These are phyloP conservation scores for Beris chalybata DNA, from an alignment of 2,888 invertebrate genomes.

Conservation along the genomic window DNA sequence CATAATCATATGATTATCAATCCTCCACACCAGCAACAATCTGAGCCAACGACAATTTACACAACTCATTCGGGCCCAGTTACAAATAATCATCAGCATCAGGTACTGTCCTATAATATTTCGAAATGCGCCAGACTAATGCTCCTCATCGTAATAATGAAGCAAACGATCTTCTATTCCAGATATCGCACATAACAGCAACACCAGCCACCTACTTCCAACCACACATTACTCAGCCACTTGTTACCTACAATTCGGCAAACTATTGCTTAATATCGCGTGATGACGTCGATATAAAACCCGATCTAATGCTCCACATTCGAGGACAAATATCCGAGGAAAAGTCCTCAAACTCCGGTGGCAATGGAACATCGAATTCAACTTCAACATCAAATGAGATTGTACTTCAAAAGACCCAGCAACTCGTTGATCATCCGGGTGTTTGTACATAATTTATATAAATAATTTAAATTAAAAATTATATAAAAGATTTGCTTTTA, in stretches of 20 bases:
- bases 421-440: constrained; percentile 28
- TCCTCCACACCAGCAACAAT: constrained; percentile 49
- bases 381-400: constrained; percentile 8
- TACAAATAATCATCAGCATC: constrained; percentile 33
- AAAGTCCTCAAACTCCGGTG: constrained; percentile 49
- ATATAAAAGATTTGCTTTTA: background rate
- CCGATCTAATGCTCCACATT: constrained; percentile 71
- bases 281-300: constrained; percentile 67
- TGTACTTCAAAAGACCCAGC: constrained; percentile 17
- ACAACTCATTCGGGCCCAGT: constrained; percentile 27
- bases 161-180: constrained; percentile 16
- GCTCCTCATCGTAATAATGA: constrained; percentile 4
- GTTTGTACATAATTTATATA: constrained; percentile 35
- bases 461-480: background rate
- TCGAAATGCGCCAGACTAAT: background rate
- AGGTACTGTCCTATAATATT: constrained; percentile 17
- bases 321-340: constrained; percentile 65
- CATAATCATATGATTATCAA: constrained; percentile 54
- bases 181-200: constrained; percentile 40
- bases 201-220: constrained; percentile 46
- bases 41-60: constrained; percentile 39
- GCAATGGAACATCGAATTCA: constrained; percentile 2
- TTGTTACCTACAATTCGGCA: constrained; percentile 41
- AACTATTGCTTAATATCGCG: constrained; percentile 67
- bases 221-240: constrained; percentile 40